These are phyloP conservation scores for Rhopalosiphum nymphaeae DNA, from an alignment of 2,888 invertebrate species.

Conservation along the genomic window DNA sequence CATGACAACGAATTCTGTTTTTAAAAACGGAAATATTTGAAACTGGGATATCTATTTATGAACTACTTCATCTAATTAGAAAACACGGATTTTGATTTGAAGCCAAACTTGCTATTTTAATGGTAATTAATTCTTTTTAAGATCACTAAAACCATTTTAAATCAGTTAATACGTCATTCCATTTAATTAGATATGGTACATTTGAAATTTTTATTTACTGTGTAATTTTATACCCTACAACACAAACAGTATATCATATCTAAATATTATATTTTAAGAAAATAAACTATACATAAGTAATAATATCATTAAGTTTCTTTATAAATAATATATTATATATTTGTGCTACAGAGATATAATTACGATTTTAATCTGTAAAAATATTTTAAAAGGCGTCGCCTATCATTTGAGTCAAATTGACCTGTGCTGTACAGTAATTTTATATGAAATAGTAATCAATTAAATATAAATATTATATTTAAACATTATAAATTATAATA, in stretches of 20 bases:
- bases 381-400: neutral
- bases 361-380: neutral
- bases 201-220: constrained; percentile 6
- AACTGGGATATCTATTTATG: constrained; percentile 54
- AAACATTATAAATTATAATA: too few species aligned
- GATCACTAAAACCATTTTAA: constrained; percentile 9
- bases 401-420: too few species aligned
- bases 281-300: neutral
- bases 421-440: too few species aligned
- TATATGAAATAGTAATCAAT: too few species aligned
- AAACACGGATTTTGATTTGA: neutral
- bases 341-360: neutral
- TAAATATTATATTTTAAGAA: neutral
- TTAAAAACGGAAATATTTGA: constrained; percentile 50
- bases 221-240: neutral
- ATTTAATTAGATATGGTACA: neutral
- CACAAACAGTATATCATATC: neutral
- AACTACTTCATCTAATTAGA: constrained; percentile 43
- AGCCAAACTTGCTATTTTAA: constrained; percentile 33
- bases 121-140: constrained; percentile 47
- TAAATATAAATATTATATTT: too few species aligned
- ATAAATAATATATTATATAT: neutral
- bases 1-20: neutral
- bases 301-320: neutral
- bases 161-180: neutral